These are phyloP conservation scores for Ischnus inquisitorius DNA, from an alignment of 2,888 invertebrate species.

Conservation along the genomic window DNA sequence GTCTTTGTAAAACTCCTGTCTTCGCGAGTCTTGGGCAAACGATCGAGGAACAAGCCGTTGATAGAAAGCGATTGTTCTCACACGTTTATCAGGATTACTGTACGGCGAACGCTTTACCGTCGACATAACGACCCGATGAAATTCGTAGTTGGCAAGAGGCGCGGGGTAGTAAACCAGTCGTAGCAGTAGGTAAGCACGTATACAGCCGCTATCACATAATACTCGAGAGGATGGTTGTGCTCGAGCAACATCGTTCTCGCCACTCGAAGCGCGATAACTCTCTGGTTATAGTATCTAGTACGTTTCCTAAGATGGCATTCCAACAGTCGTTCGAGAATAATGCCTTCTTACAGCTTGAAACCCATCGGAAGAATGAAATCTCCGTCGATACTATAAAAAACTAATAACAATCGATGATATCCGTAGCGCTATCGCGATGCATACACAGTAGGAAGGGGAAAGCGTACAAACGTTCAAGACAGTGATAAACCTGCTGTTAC, in stretches of 20 bases:
- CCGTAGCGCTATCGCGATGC: background rate
- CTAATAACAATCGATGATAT: conserved; percentile 1
- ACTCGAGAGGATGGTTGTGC: background rate
- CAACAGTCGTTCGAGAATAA: conserved; percentile 26
- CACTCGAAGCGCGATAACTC: conserved; percentile 21
- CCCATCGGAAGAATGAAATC: conserved; percentile 14
- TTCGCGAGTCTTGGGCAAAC: conserved; percentile 22
- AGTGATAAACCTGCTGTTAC: conserved; percentile 25
- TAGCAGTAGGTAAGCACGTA: conserved; percentile 24
- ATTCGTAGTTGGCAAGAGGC: conserved; percentile 49
- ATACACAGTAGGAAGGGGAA: too few relatives aligned
- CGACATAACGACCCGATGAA: conserved; percentile 52
- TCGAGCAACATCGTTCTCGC: conserved; percentile 15
- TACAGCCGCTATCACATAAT: background rate
- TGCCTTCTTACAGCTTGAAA: conserved; percentile 6
- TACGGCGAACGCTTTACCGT: conserved; percentile 33
- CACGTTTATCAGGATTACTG: conserved; percentile 42
- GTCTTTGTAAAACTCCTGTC: conserved; percentile 1
- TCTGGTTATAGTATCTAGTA: conserved; percentile 20
- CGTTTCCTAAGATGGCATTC: conserved; percentile 25
- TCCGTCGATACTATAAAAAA: background rate
- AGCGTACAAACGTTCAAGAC: conserved; percentile 5
- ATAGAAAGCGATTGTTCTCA: conserved; percentile 30
- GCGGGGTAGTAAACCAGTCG: conserved; percentile 32
- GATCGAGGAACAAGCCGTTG: conserved; percentile 34